Evolutionary conservation across 2,888 invertebrate species (phyloP).

Genomic region (Limnephilus rhombicus): DNA sequence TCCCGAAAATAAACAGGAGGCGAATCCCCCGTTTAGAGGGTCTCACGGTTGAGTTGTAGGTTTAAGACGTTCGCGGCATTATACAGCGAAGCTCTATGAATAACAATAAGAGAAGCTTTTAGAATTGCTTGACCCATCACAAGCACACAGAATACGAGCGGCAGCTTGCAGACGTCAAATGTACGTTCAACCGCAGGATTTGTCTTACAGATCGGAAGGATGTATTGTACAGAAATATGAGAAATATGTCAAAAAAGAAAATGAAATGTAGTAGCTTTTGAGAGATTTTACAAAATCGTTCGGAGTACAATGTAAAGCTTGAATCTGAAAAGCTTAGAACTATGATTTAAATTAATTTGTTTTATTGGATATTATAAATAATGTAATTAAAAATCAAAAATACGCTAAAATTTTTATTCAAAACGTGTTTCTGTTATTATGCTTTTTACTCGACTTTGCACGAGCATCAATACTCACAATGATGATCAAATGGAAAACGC

Average conservation of each 20-base stretch:
- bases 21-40: slow-evolving; percentile 42
- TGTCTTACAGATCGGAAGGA: neutral
- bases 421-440: no score
- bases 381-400: no score
- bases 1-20: slow-evolving; percentile 40
- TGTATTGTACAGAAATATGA: neutral
- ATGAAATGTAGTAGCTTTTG: neutral
- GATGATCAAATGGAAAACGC: no score
- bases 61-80: slow-evolving; percentile 44
- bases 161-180: slow-evolving; percentile 12
- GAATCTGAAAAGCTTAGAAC: neutral
- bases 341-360: neutral
- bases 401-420: no score
- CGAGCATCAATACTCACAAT: no score
- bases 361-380: neutral
- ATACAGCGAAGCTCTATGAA: slow-evolving; percentile 53
- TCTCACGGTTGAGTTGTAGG: slow-evolving; percentile 48
- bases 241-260: neutral
- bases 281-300: neutral
- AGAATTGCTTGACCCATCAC: slow-evolving; percentile 57
- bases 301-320: neutral
- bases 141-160: slow-evolving; percentile 34
- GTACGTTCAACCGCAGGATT: neutral
- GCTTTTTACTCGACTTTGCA: no score
- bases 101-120: slow-evolving; percentile 59